Conservation (phyloP, 2,113 vertebrate genomes). For the Ophthalmotilapia sp. region DNA sequence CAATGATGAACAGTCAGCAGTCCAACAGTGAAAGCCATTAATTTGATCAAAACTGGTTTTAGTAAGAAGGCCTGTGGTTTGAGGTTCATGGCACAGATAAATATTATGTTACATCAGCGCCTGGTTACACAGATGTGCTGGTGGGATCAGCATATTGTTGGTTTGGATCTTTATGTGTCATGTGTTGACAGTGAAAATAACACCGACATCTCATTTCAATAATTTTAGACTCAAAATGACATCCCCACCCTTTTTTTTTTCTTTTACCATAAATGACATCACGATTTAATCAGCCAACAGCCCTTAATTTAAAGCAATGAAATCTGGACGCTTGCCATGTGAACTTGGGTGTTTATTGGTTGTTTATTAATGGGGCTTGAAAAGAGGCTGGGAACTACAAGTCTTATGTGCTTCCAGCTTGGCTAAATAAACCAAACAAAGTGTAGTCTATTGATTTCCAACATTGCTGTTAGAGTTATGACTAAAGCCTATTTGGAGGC, state of each 20-base stretch:
- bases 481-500: constrained; percentile 2
- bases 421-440: constrained; percentile 35
- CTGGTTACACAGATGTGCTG: background rate
- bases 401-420: constrained; percentile 13
- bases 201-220: fast-evolving
- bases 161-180: background rate
- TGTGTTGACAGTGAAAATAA: background rate
- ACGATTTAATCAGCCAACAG: background rate
- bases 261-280: background rate
- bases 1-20: background rate
- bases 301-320: background rate
- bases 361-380: constrained; percentile 29
- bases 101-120: background rate
- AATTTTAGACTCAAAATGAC: fast-evolving
- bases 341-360: constrained; percentile 30
- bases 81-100: background rate
- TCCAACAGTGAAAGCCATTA: background rate
- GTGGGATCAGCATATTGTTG: background rate
- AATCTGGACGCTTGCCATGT: background rate
- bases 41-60: background rate
- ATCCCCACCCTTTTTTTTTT: background rate
- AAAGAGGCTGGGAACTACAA: constrained; percentile 37
- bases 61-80: background rate
- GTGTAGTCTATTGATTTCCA: constrained; percentile 13
- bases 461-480: background rate